Evolutionary conservation across 2,113 vertebrate species (phyloP).

Genomic region (Antennarius striatus): DNA sequence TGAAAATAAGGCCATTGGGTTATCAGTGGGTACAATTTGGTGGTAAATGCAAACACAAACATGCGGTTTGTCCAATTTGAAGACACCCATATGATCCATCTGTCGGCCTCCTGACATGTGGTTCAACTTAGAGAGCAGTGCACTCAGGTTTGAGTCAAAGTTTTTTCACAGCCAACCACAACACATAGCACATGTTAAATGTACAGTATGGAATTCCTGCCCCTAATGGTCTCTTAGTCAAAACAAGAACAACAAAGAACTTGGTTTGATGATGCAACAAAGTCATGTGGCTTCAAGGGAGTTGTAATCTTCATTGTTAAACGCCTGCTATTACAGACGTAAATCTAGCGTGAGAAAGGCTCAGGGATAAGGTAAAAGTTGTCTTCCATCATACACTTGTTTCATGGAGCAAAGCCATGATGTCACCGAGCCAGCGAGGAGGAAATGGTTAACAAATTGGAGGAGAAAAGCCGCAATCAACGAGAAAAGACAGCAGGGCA

Average conservation of each 20-base stretch:
- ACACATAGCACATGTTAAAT: constrained; percentile 46
- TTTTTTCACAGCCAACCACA: constrained; percentile 36
- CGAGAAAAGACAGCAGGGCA: constrained; percentile 43
- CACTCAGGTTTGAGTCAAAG: constrained; percentile 38
- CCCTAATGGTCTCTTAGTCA: background rate
- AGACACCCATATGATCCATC: constrained; percentile 46
- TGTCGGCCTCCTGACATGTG: constrained; percentile 43
- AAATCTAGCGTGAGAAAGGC: no score
- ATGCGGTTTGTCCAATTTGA: constrained; percentile 57
- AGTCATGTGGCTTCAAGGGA: background rate
- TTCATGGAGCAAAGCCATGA: constrained; percentile 23
- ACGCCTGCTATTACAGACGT: background rate
- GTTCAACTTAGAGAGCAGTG: constrained; percentile 53
- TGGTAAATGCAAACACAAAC: constrained; percentile 61
- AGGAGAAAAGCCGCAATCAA: constrained; percentile 57
- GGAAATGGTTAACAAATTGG: constrained; percentile 37
- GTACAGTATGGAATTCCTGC: constrained; percentile 6
- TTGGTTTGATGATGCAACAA: background rate
- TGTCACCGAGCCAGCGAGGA: constrained; percentile 45
- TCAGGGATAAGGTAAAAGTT: no score
- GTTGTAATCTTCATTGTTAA: background rate
- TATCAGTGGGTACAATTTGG: constrained; percentile 46
- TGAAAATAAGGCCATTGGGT: constrained; percentile 16
- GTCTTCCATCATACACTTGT: no score
- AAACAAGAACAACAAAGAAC: background rate